Base-by-base conservation (phyloP, 1,140 invertebrate species). In the Anthonomus grandis region DNA sequence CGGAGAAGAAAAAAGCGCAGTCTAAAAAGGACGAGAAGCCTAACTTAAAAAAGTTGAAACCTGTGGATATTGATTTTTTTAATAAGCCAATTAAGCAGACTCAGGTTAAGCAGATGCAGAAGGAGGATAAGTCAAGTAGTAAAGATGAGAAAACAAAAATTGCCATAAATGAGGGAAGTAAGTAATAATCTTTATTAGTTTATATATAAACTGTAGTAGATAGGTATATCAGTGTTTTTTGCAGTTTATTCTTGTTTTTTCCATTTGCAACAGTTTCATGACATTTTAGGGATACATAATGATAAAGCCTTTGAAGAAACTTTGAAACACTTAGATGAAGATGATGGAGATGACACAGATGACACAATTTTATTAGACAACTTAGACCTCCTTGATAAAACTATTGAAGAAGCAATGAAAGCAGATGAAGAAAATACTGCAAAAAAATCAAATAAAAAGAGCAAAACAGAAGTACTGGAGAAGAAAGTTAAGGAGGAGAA, bases 301-400 rank as follows among this genome's bases (percentile, higher is more conserved):
- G 84, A 89, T 77, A 78, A 83, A 45, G 81, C 85, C 60, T 89
- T 89, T 74, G 78, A 83, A 65, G 77, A 80, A 62, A 84, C 82
- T 19, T 68, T 89, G 12, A 64, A 80, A 54, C 76, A 85, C 65
- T 66, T 88, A 34, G 85, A 87, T 69, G 72, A 74, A 48, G n/a
- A n/a, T n/a, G n/a, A n/a, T n/a, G n/a, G n/a, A n/a, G n/a, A n/a
- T n/a, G 64, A 64, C 25, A 44, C 22, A 18, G 42, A 53, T 47
- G 57, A 59, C 37, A 53, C 48, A 47, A 60, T 69, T 39, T 63
- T 70, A 4, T n/a, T 60, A 39, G 46, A 65, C 25, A 67, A 65
- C 64, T 47, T 62, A n/a, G 62, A 68, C 58, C 18, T 67, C 12
- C 60, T 73, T 23, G 65, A 73, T 58, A 64, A 70, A 53, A 69